A percentile compares a stretch with the other conserved stretches of the same genome.
These are phyloP conservation scores for Hypotaenidia okinawae DNA, from an alignment of 2,797 vertebrate genomes.

Conservation along the genomic window DNA sequence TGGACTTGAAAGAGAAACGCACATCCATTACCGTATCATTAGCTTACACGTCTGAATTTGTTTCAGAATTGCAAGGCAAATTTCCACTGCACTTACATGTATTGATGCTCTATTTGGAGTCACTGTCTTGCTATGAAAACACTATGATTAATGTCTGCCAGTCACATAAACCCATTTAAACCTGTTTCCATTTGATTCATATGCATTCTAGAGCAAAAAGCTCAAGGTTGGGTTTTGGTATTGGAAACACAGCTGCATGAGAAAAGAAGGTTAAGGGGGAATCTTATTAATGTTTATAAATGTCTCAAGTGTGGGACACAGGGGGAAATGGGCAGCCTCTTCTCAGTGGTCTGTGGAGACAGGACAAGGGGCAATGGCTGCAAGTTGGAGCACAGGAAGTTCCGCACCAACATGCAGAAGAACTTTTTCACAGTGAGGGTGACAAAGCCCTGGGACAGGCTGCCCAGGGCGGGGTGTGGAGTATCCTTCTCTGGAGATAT, in stretches of 20 bases:
- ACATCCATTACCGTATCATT: background rate
- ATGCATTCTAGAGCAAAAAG: background rate
- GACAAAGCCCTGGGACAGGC: no score
- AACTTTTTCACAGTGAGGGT: no score
- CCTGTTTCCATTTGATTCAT: background rate
- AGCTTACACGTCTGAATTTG: background rate
- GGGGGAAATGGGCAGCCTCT: no score
- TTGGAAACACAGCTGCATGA: background rate
- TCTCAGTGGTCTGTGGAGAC: no score
- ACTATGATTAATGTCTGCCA: background rate
- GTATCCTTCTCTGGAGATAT: no score
- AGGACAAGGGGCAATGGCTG: no score
- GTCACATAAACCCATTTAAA: background rate
- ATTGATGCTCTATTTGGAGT: background rate
- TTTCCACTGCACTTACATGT: background rate
- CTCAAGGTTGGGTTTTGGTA: background rate
- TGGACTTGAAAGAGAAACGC: background rate
- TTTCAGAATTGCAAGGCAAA: background rate
- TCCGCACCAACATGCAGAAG: no score
- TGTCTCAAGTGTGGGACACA: no score
- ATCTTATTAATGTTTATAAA: no score
- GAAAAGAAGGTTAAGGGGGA: no score
- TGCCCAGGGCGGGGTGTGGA: no score
- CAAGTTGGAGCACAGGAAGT: no score
- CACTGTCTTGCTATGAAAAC: background rate